Evolutionary conservation across 2,888 invertebrate species (phyloP).

Genomic region (Blastobasis adustella): DNA sequence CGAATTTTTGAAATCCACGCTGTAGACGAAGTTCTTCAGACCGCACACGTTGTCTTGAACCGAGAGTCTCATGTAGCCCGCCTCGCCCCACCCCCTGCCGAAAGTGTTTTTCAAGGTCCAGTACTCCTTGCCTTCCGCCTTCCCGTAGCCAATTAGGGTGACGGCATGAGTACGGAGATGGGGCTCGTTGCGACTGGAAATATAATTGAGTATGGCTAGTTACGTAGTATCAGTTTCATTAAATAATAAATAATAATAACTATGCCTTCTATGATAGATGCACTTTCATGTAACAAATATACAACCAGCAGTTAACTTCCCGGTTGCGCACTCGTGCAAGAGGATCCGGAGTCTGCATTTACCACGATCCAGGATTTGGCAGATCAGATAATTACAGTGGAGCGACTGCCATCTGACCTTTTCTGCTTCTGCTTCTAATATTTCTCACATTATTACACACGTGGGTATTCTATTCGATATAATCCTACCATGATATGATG

Average conservation of each 20-base stretch:
- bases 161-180: conserved; percentile 6
- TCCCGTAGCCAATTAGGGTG: conserved; percentile 12
- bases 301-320: no score
- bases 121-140: conserved; percentile 8
- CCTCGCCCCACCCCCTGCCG: conserved; percentile 15
- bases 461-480: no score
- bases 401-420: no score
- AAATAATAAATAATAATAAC: not conserved
- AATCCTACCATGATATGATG: no score
- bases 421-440: no score
- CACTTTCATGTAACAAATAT: no score
- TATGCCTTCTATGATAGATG: no score
- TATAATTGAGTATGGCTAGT: not conserved
- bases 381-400: no score
- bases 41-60: conserved; percentile 9
- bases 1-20: conserved; percentile 2
- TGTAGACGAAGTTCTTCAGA: conserved; percentile 7
- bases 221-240: not conserved
- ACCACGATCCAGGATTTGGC: no score
- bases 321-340: no score
- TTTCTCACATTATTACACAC: no score
- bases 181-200: not conserved
- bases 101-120: conserved; percentile 20
- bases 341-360: no score
- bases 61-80: conserved; percentile 14